Conservation (phyloP, 2,113 vertebrate genomes). For the Apaloderma vittatum region DNA sequence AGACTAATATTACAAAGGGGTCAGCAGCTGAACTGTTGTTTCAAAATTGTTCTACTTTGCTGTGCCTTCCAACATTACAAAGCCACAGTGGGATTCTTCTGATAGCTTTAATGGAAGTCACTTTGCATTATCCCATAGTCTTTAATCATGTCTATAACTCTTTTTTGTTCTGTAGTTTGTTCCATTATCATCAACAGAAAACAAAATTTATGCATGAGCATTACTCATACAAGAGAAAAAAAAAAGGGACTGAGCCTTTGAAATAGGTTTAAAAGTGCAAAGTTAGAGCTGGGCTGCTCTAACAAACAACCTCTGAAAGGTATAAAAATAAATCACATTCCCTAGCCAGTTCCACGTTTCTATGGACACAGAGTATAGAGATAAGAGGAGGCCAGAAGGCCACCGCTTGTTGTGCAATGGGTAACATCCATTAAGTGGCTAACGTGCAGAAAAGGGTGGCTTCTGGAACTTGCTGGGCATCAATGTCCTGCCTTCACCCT, state of each 20-base stretch:
- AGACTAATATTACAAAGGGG: not conserved
- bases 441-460: not conserved
- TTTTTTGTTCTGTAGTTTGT: not conserved
- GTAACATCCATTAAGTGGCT: not conserved
- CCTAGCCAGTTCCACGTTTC: not conserved
- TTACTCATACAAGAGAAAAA: not conserved
- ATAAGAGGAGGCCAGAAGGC: not conserved
- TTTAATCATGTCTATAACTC: not conserved
- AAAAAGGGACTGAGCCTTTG: not conserved
- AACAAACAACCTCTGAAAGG: not conserved
- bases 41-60: not conserved
- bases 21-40: not conserved
- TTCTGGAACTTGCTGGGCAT: not conserved
- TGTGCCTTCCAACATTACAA: not conserved
- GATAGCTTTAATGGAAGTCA: not conserved
- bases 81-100: not conserved
- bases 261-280: not conserved
- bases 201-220: not conserved
- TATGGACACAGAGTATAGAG: not conserved
- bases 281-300: not conserved
- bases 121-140: not conserved
- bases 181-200: not conserved
- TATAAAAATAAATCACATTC: not conserved
- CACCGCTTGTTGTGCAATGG: not conserved
- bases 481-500: not conserved